Conservation (phyloP, 2,113 vertebrate species). For the Bubo scandiacus region DNA sequence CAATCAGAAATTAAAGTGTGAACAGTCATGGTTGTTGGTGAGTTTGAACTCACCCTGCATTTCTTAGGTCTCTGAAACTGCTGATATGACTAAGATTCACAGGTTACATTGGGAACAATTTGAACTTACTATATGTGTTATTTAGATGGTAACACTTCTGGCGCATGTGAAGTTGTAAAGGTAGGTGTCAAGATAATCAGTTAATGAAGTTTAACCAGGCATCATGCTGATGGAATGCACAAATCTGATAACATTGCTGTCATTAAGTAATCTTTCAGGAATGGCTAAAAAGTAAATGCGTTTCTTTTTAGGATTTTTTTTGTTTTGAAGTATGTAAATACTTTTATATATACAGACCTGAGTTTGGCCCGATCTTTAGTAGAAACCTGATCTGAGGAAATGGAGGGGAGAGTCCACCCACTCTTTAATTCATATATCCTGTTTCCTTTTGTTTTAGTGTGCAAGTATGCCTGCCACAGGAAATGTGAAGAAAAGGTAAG, state of each 20-base stretch:
- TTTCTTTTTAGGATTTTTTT: background rate
- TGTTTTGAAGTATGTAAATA: background rate
- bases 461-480: constrained; percentile 74
- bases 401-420: background rate
- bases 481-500: constrained; percentile 79
- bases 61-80: background rate
- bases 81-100: background rate
- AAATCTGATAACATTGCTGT: background rate
- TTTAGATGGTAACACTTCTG: background rate
- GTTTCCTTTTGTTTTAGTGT: constrained; percentile 68
- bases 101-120: background rate
- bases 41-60: background rate
- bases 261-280: background rate
- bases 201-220: background rate
- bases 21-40: background rate
- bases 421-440: background rate
- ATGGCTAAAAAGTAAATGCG: background rate
- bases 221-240: background rate
- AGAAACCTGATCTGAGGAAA: background rate
- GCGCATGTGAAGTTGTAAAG: background rate
- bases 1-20: background rate
- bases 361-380: background rate
- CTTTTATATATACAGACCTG: background rate
- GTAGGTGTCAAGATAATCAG: background rate
- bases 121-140: background rate